A percentile compares a stretch with the other conserved stretches of the same genome.
Conservation (phyloP, 2,797 vertebrate genomes). For the Otolemur crassicaudatus region DNA sequence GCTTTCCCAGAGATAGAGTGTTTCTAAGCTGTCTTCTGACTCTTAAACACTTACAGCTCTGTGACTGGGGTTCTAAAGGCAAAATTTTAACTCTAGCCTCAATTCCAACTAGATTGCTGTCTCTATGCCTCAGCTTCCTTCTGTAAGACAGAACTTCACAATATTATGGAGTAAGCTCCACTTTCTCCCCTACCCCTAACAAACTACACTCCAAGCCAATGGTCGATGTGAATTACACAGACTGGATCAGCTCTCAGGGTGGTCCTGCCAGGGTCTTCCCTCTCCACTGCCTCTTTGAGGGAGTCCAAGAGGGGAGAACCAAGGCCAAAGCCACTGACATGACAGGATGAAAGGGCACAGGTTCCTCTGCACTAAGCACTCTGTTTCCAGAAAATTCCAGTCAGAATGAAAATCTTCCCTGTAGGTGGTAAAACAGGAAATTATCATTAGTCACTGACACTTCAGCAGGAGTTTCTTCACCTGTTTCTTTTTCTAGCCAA, state of each 20-base stretch:
- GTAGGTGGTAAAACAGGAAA: background rate
- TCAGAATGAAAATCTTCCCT: background rate
- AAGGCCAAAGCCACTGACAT: background rate
- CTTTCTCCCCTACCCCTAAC: background rate
- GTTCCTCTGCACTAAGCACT: background rate
- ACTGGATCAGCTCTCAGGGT: background rate
- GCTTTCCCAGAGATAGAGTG: background rate
- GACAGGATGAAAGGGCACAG: background rate
- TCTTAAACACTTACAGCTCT: background rate
- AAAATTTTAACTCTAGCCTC: background rate
- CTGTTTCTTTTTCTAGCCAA: conserved; percentile 28
- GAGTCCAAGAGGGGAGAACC: background rate
- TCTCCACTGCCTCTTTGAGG: background rate
- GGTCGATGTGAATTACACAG: background rate
- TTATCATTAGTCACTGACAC: background rate
- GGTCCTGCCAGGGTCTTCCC: background rate
- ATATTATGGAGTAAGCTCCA: background rate
- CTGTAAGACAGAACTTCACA: background rate
- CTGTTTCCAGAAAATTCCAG: background rate
- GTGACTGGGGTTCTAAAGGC: background rate
- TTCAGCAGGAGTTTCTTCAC: background rate
- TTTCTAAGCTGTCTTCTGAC: background rate
- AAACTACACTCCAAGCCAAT: background rate
- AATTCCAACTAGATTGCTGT: background rate
- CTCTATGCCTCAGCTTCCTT: background rate